Percentiles rank a stretch among this genome's conserved stretches.
phyloP scores from a whole-genome alignment of 1,140 invertebrate species.

The Brachionus koreanus region DNA sequence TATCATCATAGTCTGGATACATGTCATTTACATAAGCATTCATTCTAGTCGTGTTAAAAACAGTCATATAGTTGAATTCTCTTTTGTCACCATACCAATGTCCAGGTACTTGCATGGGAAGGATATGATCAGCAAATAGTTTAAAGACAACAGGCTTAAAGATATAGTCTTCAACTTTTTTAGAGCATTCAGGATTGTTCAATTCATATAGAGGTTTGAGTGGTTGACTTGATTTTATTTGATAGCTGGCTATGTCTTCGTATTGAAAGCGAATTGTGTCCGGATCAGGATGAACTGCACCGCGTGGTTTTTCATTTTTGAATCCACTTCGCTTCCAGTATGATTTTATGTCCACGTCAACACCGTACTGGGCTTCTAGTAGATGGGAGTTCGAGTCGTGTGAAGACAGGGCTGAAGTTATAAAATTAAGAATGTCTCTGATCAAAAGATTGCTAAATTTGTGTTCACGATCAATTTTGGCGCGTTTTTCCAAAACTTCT shows the following conservation, averaged over 20 bases:
- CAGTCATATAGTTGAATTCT: conserved; percentile 35
- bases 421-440: not conserved
- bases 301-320: not conserved
- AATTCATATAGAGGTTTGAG: not conserved
- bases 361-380: conserved; percentile 11
- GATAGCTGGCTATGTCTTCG: conserved; percentile 10
- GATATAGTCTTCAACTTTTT: not conserved
- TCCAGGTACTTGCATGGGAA: conserved; percentile 44
- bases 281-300: not conserved
- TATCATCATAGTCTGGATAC: not conserved
- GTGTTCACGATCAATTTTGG: not conserved
- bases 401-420: not conserved
- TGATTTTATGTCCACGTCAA: not conserved
- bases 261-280: conserved; percentile 37
- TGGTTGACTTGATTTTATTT: conserved; percentile 23
- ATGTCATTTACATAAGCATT: not conserved
- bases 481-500: not conserved
- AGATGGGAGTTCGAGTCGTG: not conserved
- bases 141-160: conserved; percentile 17
- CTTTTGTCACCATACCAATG: conserved; percentile 37
- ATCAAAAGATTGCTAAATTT: not conserved
- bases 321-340: conserved; percentile 41
- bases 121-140: conserved; percentile 21
- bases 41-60: not conserved
- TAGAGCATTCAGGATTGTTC: not conserved